These are phyloP conservation scores for Cavia aperea DNA, from an alignment of 2,113 vertebrate species.

Conservation along the genomic window DNA sequence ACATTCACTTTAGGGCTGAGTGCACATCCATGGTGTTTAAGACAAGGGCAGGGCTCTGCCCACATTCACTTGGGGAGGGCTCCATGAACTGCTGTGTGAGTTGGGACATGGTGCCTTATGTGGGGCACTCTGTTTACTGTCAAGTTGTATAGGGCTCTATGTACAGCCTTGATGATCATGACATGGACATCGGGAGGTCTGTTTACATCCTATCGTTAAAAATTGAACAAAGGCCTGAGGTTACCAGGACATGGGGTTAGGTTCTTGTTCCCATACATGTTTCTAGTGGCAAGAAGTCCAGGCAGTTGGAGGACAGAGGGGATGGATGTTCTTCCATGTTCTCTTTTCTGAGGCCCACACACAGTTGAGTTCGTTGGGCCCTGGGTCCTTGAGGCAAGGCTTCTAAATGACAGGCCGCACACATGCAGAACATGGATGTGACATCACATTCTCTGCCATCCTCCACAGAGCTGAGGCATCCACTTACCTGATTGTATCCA, in stretches of 20 bases:
- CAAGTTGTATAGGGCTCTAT: not conserved
- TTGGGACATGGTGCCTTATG: not conserved
- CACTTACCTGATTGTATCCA: no score
- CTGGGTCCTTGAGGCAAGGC: not conserved
- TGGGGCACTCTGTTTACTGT: not conserved
- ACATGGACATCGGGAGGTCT: not conserved
- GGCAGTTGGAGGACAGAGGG: not conserved
- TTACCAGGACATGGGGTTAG: not conserved
- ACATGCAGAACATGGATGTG: not conserved
- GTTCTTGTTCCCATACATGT: not conserved
- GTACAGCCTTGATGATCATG: not conserved
- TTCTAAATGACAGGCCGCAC: not conserved
- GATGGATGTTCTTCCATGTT: not conserved
- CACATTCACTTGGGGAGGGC: not conserved
- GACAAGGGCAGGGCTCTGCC: not conserved
- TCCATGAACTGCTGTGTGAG: not conserved
- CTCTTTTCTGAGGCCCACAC: not conserved
- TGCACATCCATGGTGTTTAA: not conserved
- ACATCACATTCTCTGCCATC: not conserved
- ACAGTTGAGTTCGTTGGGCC: not conserved
- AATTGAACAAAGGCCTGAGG: not conserved
- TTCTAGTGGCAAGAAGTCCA: not conserved
- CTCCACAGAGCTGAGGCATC: no score
- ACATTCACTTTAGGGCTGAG: not conserved
- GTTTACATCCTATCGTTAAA: not conserved